Conservation (phyloP, 2,113 vertebrate species). For the Origma solitaria region DNA sequence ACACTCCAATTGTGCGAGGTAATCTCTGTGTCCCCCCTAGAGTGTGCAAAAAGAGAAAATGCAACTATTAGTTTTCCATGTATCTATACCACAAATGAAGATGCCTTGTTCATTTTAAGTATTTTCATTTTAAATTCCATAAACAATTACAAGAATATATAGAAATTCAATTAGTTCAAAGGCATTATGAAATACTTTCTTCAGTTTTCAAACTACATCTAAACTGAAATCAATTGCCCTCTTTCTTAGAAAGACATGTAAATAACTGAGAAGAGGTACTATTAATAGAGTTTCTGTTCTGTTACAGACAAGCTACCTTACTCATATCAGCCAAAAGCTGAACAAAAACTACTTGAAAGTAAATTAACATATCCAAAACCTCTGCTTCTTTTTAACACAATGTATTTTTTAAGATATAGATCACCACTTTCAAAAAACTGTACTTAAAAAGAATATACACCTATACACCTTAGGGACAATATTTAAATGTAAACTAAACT, state of each 20-base stretch:
- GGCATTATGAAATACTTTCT: neutral
- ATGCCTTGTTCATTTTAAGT: neutral
- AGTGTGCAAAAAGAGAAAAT: neutral
- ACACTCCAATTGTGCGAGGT: constrained; percentile 83
- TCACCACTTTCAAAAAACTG: neutral
- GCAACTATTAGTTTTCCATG: neutral
- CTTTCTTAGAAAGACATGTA: neutral
- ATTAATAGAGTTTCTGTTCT: neutral
- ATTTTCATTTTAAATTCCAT: neutral
- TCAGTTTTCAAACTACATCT: neutral
- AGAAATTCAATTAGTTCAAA: neutral
- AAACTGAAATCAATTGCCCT: neutral
- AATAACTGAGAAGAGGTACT: neutral
- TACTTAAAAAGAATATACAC: neutral
- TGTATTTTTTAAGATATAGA: neutral
- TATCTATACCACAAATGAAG: neutral
- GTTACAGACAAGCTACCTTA: neutral
- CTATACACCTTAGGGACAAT: neutral
- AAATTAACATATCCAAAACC: neutral
- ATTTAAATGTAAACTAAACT: neutral
- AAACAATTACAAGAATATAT: neutral
- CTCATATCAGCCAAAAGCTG: neutral
- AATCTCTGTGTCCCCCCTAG: constrained; percentile 94
- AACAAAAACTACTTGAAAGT: neutral
- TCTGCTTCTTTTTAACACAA: neutral